Evolutionary conservation across 2,888 invertebrate genomes (phyloP), one percentile per base, ranked within the genome.

Genomic region (Drosophila subsilvestris): DNA sequence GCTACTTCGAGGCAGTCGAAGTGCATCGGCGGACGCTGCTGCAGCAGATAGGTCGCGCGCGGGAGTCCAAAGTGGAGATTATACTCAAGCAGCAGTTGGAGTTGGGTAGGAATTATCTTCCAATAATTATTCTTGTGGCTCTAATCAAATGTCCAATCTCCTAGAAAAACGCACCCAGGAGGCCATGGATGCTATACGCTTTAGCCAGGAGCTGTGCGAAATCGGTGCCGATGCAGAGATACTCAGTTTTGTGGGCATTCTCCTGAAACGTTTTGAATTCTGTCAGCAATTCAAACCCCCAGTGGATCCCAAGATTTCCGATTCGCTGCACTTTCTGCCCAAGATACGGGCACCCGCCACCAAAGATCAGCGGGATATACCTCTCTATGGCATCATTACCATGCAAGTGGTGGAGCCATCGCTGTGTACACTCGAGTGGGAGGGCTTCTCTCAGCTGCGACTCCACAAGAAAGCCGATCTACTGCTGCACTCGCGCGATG

Each of bases 171-270:
- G 94, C 20, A 93, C 94, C 0, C 91, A 92, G 4, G 94, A 95
- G 60, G 94, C 95, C 0, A 90, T 92, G 50, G 93, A 94, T 17
- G 94, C 95, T 0, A 94, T 95, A 1, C 91, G 93, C 37, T 95
- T 95, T 78, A 93, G 95, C 63, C 95, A 95, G 63, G 95, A 95
- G 91, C 92, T 95, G 4, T 91, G 95, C 18, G 91, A 93, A 0
- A 94, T 94, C 80, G 95, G 95, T 0, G 94, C 94, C 1, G 95
- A 95, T 79, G 94, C 95, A 18, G 96, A 96, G 92, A 93, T 96
- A 32, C 93, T 96, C 1, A 94, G 94, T 17, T 94, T 96, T 61
- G 94, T 95, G 60, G 94, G 93, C 20, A 93, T 95, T 0, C 93
- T 96, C 4, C 91, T 96, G 4, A 94, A 94, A 8, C 94, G 96